Evolutionary conservation across 2,113 vertebrate genomes (phyloP).

Genomic region (Crotalus viridis): DNA sequence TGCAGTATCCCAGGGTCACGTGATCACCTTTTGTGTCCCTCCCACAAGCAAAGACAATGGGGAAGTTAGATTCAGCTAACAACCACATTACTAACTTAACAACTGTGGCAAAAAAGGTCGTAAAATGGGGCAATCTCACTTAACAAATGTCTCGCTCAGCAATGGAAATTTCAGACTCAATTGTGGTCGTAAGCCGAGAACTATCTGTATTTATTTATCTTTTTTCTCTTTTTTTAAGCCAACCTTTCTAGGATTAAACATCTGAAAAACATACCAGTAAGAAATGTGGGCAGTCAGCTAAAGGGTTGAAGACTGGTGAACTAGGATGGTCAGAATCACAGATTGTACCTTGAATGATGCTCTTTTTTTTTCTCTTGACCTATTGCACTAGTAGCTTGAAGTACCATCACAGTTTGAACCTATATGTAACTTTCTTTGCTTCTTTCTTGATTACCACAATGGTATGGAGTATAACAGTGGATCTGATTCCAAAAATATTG

Average conservation of each 20-base stretch:
- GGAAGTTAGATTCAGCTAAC: not conserved
- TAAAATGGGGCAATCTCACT: too few species aligned
- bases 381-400: not conserved
- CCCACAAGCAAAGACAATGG: not conserved
- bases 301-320: not conserved
- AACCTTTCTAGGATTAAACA: not conserved
- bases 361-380: not conserved
- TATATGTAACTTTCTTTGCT: not conserved
- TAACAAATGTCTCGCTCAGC: too few species aligned
- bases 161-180: too few species aligned
- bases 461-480: not conserved
- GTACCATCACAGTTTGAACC: not conserved
- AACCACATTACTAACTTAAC: not conserved
- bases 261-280: not conserved
- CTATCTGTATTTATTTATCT: not conserved
- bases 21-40: not conserved
- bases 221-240: not conserved
- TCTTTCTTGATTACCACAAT: not conserved
- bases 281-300: not conserved
- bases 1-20: not conserved
- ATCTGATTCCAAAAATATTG: not conserved
- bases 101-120: too few species aligned
- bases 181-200: too few species aligned
- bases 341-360: not conserved
- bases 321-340: not conserved